A percentile compares a stretch with the other conserved stretches of the same genome.
Conservation (phyloP, 2,888 invertebrate genomes). For the Operophtera brumata region DNA sequence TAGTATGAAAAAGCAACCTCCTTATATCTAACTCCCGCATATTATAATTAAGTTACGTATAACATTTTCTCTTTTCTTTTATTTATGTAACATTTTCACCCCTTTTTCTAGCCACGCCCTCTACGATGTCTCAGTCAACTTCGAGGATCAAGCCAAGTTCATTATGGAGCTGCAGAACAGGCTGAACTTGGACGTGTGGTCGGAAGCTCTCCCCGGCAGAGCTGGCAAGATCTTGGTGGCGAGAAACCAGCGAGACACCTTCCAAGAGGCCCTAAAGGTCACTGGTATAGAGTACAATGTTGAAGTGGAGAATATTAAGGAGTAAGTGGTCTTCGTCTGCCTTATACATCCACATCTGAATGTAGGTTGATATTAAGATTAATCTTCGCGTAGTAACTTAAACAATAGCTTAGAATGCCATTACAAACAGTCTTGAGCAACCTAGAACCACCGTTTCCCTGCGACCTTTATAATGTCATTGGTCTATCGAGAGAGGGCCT, state of each 20-base stretch:
- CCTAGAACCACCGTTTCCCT: too few species aligned
- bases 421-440: too few species aligned
- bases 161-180: slow-evolving; percentile 42
- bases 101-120: slow-evolving; percentile 48
- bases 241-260: slow-evolving; percentile 36
- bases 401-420: too few species aligned
- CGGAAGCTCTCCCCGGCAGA: slow-evolving; percentile 41
- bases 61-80: too few species aligned
- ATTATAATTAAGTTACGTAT: too few species aligned
- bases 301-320: slow-evolving; percentile 51
- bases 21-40: too few species aligned
- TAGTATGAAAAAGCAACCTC: too few species aligned
- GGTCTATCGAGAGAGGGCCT: too few species aligned
- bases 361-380: too few species aligned
- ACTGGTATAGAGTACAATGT: slow-evolving; percentile 44
- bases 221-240: slow-evolving; percentile 52
- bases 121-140: slow-evolving; percentile 48
- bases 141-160: slow-evolving; percentile 40
- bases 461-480: too few species aligned
- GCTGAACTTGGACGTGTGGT: slow-evolving; percentile 51
- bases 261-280: slow-evolving; percentile 41
- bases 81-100: too few species aligned
- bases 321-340: slow-evolving; percentile 44
- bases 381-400: too few species aligned
- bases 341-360: neutral